Evolutionary conservation across 2,888 invertebrate species (phyloP).

Genomic region (Ormyrus labotus): DNA sequence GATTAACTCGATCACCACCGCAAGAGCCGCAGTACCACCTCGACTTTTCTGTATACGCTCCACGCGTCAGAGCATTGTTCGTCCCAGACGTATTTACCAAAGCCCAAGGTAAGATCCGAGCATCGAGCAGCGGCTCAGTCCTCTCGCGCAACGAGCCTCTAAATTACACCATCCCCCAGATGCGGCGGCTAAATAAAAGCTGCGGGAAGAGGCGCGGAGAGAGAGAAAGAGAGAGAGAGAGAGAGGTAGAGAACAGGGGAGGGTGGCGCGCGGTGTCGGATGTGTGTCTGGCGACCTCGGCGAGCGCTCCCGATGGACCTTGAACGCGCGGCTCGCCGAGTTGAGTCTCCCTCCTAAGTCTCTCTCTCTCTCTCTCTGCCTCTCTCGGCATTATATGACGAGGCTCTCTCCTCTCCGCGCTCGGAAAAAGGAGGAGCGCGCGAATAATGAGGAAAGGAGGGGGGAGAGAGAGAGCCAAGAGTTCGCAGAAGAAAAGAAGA

Average conservation of each 20-base stretch:
- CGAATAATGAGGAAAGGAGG: slow-evolving; percentile 39
- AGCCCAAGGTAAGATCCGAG: too few species aligned
- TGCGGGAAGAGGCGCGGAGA: not conserved
- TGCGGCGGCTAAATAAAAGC: too few species aligned
- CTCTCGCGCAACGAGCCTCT: too few species aligned
- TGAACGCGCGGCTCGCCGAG: slow-evolving; percentile 62
- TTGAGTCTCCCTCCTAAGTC: slow-evolving; percentile 51
- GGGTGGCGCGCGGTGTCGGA: slow-evolving; percentile 26
- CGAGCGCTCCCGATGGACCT: slow-evolving; percentile 65
- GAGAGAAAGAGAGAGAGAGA: not conserved
- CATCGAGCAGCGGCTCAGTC: too few species aligned
- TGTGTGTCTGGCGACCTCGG: slow-evolving; percentile 56
- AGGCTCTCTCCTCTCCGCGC: slow-evolving; percentile 14
- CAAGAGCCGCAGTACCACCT: too few species aligned
- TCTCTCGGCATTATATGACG: slow-evolving; percentile 52
- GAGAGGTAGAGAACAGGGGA: not conserved
- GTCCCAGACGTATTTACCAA: too few species aligned
- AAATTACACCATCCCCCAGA: too few species aligned
- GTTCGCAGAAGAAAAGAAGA: slow-evolving; percentile 43
- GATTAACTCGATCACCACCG: too few species aligned
- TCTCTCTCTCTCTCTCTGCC: slow-evolving; percentile 5
- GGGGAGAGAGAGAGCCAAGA: not conserved
- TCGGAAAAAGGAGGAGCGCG: slow-evolving; percentile 20
- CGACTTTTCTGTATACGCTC: too few species aligned
- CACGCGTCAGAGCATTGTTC: too few species aligned